Evolutionary conservation across 2,797 vertebrate species (phyloP).

Genomic region (Bradypodion pumilum): DNA sequence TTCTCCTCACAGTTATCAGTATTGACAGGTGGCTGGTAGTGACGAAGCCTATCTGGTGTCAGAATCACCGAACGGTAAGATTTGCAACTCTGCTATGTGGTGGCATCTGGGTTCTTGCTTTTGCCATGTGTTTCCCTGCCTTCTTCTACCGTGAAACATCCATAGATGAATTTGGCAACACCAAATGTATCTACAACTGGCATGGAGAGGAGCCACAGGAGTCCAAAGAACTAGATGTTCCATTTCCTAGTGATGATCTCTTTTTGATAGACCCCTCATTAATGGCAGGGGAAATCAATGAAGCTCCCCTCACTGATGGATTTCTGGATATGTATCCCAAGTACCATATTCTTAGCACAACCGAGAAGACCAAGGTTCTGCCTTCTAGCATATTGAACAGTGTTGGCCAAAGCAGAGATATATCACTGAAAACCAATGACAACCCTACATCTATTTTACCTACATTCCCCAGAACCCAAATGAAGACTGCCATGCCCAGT

Average conservation of each 20-base stretch:
- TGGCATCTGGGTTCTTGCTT: conserved; percentile 75
- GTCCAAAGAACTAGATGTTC: not conserved
- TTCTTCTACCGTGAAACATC: conserved; percentile 69
- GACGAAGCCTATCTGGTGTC: conserved; percentile 81
- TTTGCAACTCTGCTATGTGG: conserved; percentile 55
- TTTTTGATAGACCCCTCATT: not conserved
- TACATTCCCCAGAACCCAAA: not conserved
- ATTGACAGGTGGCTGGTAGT: conserved; percentile 81
- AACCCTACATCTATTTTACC: not conserved
- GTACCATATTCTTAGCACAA: not conserved
- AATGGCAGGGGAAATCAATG: not conserved
- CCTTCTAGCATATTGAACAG: not conserved
- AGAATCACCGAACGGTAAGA: conserved; percentile 76
- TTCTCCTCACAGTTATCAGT: conserved; percentile 78
- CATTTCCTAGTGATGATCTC: not conserved
- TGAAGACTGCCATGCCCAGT: not conserved
- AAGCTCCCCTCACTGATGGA: not conserved
- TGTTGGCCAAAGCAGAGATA: not conserved
- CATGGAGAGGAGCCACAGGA: not conserved
- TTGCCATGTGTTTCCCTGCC: conserved; percentile 76
- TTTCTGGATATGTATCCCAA: not conserved
- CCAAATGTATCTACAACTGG: conserved; percentile 57
- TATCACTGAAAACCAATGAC: not conserved
- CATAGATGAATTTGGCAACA: not conserved
- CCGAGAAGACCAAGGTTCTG: not conserved